Evolutionary conservation across 2,888 invertebrate species (phyloP), one percentile per base, ranked within the genome.

Genomic region (Shargacucullia verbasci): DNA sequence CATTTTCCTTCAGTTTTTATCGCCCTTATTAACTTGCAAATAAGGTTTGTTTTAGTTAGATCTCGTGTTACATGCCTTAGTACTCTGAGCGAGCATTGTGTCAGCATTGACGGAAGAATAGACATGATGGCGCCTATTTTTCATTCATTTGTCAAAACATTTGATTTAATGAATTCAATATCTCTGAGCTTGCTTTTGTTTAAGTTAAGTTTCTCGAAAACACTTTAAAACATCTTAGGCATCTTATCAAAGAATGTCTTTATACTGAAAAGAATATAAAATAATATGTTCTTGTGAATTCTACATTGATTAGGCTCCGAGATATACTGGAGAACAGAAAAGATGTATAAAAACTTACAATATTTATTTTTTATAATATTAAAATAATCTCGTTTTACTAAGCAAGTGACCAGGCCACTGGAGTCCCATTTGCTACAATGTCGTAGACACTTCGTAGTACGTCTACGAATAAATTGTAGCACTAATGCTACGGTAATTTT

Each of bases 41-140:
- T 82, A 87, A 74, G 70, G 77, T 79, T 52, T 8, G 53, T 62
- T 72, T 68, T 81, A 0, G 20, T 44, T 55, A 70, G 50, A 33
- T 35, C 9, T 37, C 6, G 10, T 29, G 41, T 45, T 50, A 31
- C 7, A 2, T 54, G 50, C 35, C 56, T 46, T 61, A 53, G 58
- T 72, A 54, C 75, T 68, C 59, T 49, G 43, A 75, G 60, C 73
- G 65, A 81, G 78, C 79, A 81, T 84, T 86, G 87, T 88, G 85
- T 83, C 80, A 85, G 82, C 85, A 86, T 84, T 85, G 87, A 87
- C 83, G 86, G 83, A 84, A 83, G 80, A 76, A 78, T 76, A 90
- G 89, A 89, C 89, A 84, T 78, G 81, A 76, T 70, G 89, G 88
- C 88, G 86, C 84, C 87, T 80, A 82, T 84, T 80, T 78, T 77